Evolutionary conservation across 2,888 invertebrate species (phyloP), one percentile per base, ranked within the genome.

Genomic region (Agriopis leucophaearia): DNA sequence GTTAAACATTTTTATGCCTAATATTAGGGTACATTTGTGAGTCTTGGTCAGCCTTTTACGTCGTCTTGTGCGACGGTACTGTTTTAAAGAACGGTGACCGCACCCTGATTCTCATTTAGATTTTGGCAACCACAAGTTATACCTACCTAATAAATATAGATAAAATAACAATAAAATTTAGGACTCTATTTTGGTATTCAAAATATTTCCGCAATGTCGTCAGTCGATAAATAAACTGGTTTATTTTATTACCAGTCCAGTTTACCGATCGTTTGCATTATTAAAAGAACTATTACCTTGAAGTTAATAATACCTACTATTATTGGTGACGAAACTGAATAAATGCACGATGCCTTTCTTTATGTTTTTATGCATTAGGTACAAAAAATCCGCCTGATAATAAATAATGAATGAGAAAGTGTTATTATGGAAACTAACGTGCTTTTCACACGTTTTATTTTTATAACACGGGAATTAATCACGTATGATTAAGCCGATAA

Each of bases 131-230:
- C 38, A 52, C 35, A 36, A 36, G 36, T 27, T 27, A 51, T n/a
- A 36, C n/a, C 51, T 51, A 54, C 16, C 38, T 12, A 16, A 42
- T 50, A 50, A 59, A 59, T 42, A 42, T 27, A 27, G 16, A 40
- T 59, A 59, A 59, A 59, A 50, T 59, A 59, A 40, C 48, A 59
- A 59, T 50, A 40, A 59, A 59, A 50, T 50, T 16, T 1, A 50
- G 42, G 8, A 45, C 40, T 18, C 47, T 9, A 7, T 55, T 7
- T 5, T 48, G 16, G 15, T 27, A n/a, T n/a, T 16, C 36, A n/a
- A 35, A 40, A 56, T 55, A 12, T 55, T 56, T 63, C 50, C 56
- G 42, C 35, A 48, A 63, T 64, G 50, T 36, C 63, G 64, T 64
- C 57, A 44, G 18, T 57, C 44, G 56, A 48, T 64, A 38, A 47